Evolutionary conservation across 2,113 vertebrate genomes (phyloP).

Genomic region (Oncorhynchus nerka): DNA sequence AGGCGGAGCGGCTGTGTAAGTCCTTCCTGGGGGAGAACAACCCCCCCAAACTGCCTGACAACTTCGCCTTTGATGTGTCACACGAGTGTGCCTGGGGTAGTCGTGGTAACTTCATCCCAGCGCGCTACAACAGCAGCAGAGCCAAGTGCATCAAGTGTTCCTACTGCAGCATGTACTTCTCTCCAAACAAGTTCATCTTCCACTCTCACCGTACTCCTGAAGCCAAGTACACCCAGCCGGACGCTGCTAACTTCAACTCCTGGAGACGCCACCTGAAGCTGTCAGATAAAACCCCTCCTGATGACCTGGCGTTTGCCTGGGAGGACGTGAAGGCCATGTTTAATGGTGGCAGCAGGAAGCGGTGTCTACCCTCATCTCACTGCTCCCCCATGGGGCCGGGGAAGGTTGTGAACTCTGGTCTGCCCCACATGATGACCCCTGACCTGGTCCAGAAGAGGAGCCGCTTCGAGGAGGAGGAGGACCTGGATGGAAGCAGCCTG

Average conservation of each 20-base stretch:
- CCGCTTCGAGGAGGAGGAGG: constrained; percentile 87
- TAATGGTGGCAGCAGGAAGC: constrained; percentile 92
- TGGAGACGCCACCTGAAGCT: constrained; percentile 96
- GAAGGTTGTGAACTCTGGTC: constrained; percentile 70
- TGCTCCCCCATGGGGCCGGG: constrained; percentile 75
- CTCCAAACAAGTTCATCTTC: constrained; percentile 98
- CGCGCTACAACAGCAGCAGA: constrained; percentile 95
- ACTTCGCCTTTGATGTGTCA: constrained; percentile 92
- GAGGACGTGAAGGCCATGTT: constrained; percentile 99
- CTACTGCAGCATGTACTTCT: constrained; percentile 97
- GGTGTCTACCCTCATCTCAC: constrained; percentile 77
- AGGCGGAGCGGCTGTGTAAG: constrained; percentile 94
- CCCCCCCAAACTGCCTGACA: constrained; percentile 91
- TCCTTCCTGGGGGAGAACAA: constrained; percentile 90
- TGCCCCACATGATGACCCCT: constrained; percentile 84
- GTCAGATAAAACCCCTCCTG: constrained; percentile 79
- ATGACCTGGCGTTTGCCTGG: constrained; percentile 91
- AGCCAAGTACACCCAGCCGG: constrained; percentile 95
- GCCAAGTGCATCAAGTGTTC: constrained; percentile 98
- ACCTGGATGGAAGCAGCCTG: constrained; percentile 71
- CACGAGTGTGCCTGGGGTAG: constrained; percentile 97
- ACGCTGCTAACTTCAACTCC: constrained; percentile 99
- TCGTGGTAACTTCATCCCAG: constrained; percentile 92
- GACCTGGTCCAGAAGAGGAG: constrained; percentile 81
- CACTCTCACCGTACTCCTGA: constrained; percentile 93